phyloP scores from a whole-genome alignment of 2,888 invertebrate species.

The Leucophenga montana region DNA sequence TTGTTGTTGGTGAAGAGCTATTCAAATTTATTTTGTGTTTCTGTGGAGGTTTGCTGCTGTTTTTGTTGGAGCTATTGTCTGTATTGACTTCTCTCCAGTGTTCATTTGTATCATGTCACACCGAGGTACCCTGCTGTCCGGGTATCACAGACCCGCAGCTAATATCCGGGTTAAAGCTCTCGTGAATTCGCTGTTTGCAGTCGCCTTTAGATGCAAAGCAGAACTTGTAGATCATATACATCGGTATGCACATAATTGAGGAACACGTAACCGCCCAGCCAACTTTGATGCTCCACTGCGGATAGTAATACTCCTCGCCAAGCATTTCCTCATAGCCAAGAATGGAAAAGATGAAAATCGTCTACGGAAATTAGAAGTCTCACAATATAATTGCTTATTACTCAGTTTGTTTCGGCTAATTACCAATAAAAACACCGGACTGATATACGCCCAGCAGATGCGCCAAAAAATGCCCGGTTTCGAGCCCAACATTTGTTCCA shows the following conservation, averaged over 20 bases:
- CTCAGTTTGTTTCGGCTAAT: constrained; percentile 48
- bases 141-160: constrained; percentile 69
- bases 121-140: constrained; percentile 72
- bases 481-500: constrained; percentile 87
- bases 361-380: constrained; percentile 70
- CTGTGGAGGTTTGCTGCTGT: constrained; percentile 51
- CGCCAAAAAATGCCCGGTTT: constrained; percentile 86
- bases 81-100: constrained; percentile 49
- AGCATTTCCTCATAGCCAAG: constrained; percentile 87
- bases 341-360: constrained; percentile 88
- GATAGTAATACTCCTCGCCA: constrained; percentile 82
- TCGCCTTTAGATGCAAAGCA: constrained; percentile 79
- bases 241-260: constrained; percentile 88
- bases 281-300: constrained; percentile 85
- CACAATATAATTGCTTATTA: not conserved
- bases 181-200: constrained; percentile 59
- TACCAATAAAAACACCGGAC: constrained; percentile 88
- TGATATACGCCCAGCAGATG: constrained; percentile 89
- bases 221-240: constrained; percentile 87
- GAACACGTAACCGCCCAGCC: constrained; percentile 89
- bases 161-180: constrained; percentile 66
- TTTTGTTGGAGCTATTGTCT: constrained; percentile 45
- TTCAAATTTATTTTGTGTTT: constrained; percentile 53
- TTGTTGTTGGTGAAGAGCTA: constrained; percentile 57
- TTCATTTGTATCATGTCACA: constrained; percentile 71